phyloP scores from a whole-genome alignment of 2,888 invertebrate species.

The Pristionchus fissidentatus region DNA sequence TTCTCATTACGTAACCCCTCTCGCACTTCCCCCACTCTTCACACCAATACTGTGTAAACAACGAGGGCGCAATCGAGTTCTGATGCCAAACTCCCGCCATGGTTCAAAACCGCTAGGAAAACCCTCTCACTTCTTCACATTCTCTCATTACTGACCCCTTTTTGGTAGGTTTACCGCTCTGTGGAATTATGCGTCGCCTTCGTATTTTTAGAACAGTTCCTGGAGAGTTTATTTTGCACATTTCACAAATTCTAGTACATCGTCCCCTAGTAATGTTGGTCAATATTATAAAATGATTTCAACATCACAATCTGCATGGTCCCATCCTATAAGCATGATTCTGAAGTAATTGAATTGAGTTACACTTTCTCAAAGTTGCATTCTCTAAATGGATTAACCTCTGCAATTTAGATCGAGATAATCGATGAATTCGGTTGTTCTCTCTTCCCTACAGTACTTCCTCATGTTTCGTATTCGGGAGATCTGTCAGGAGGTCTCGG shows the following conservation, averaged over 20 bases:
- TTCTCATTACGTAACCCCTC: constrained; percentile 2
- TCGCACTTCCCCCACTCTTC: too few species aligned
- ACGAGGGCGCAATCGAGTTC: too few species aligned
- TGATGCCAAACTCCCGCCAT: too few species aligned
- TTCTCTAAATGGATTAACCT: too few species aligned
- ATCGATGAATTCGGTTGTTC: constrained; percentile 75
- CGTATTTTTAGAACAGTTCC: background rate
- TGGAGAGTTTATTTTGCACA: background rate
- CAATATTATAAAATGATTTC: background rate
- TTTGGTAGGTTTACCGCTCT: background rate
- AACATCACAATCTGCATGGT: too few species aligned
- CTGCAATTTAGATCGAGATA: constrained; percentile 67
- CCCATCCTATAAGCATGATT: too few species aligned
- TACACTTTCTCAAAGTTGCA: too few species aligned
- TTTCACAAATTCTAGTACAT: background rate
- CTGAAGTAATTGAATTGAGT: too few species aligned
- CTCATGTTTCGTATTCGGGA: constrained; percentile 67
- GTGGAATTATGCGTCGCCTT: background rate
- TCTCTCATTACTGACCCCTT: background rate
- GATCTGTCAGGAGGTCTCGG: constrained; percentile 71
- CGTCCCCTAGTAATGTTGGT: background rate
- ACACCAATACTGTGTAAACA: too few species aligned
- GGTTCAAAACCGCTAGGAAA: too few species aligned
- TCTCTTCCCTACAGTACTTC: constrained; percentile 69
- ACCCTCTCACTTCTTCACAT: too few species aligned